Percentiles rank a stretch among this genome's conserved stretches.
Conservation (phyloP, 2,113 vertebrate genomes). For the Haliaeetus leucogaster region DNA sequence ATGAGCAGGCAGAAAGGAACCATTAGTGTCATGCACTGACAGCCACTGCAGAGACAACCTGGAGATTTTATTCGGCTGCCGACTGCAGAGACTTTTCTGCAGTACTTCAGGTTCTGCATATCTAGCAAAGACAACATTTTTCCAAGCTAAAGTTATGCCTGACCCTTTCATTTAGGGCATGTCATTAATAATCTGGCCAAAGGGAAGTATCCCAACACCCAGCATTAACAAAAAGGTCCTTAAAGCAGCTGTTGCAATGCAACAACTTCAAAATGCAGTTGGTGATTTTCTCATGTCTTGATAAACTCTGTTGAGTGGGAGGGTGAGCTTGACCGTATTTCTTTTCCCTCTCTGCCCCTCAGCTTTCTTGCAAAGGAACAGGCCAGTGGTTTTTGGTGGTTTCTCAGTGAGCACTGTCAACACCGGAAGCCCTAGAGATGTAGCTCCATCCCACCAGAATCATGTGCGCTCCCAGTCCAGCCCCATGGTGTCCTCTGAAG, state of each 20-base stretch:
- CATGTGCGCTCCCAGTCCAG: neutral
- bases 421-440: neutral
- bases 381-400: accelerated
- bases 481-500: neutral
- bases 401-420: neutral
- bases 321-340: neutral
- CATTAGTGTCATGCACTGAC: neutral
- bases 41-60: neutral
- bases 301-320: neutral
- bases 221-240: neutral
- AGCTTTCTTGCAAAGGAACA: neutral
- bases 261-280: neutral
- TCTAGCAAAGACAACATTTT: neutral
- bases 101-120: neutral
- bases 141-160: neutral
- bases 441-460: neutral
- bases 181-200: neutral
- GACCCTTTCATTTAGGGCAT: neutral
- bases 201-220: neutral
- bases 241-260: neutral
- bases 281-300: neutral
- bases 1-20: neutral
- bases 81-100: neutral
- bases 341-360: neutral
- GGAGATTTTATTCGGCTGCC: neutral